Conservation (phyloP, 2,113 vertebrate species). For the Geococcyx californianus region DNA sequence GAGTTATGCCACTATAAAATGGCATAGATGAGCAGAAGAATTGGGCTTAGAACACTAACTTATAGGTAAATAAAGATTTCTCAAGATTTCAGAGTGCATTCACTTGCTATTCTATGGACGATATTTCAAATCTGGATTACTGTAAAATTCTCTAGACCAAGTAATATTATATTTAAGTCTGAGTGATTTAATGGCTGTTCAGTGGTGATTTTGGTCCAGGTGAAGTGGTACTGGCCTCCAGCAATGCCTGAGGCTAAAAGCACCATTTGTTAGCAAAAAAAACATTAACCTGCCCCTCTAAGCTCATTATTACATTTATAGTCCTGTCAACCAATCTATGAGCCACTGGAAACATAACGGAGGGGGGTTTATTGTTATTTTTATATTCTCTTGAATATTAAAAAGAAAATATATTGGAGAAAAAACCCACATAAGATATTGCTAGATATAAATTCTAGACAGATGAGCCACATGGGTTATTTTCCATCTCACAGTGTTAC, state of each 20-base stretch:
- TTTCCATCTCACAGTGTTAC: conserved; percentile 11
- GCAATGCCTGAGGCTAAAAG: conserved; percentile 76
- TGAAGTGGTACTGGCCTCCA: conserved; percentile 70
- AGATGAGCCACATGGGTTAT: conserved; percentile 9
- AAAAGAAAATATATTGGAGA: conserved; percentile 26
- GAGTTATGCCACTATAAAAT: neutral
- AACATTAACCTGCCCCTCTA: conserved; percentile 61
- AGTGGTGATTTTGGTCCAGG: conserved; percentile 54
- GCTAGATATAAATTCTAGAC: conserved; percentile 27
- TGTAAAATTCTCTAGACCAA: conserved; percentile 35
- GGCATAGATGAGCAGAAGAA: neutral
- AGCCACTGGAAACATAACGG: conserved; percentile 17
- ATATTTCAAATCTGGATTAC: conserved; percentile 41
- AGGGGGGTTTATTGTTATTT: conserved; percentile 49
- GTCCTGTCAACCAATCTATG: conserved; percentile 56
- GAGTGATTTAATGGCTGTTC: conserved; percentile 69
- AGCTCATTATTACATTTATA: conserved; percentile 74
- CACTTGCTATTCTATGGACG: neutral
- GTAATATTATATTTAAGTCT: conserved; percentile 60
- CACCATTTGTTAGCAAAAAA: conserved; percentile 52
- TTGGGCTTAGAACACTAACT: neutral
- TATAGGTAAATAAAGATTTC: conserved; percentile 31
- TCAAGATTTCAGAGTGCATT: neutral
- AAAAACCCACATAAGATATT: conserved; percentile 26
- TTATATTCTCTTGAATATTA: conserved; percentile 52